Percentiles rank a stretch among this genome's conserved stretches.
Conservation (phyloP, 2,113 vertebrate species). For the Pionites leucogaster region DNA sequence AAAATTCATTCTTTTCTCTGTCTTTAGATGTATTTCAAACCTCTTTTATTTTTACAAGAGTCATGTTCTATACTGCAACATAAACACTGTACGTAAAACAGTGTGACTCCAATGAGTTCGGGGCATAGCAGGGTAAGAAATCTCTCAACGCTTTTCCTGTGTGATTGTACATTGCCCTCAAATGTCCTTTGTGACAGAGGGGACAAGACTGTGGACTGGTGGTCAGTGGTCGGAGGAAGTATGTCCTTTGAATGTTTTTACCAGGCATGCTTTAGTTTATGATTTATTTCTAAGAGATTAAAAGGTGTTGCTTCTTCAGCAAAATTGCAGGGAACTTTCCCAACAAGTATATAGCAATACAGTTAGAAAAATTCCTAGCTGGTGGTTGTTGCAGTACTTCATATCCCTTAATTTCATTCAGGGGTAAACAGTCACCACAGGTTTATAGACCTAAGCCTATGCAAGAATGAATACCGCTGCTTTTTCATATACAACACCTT, state of each 20-base stretch:
- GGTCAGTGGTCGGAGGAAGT: background rate
- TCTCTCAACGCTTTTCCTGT: background rate
- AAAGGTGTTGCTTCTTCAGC: background rate
- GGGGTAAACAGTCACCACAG: background rate
- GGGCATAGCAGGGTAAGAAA: background rate
- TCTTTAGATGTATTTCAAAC: background rate
- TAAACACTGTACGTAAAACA: background rate
- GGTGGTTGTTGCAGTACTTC: background rate
- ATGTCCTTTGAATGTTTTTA: background rate
- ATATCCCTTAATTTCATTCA: background rate
- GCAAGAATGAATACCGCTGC: background rate
- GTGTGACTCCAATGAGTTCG: background rate
- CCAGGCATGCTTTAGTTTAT: background rate
- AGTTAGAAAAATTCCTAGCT: background rate
- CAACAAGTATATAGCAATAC: background rate
- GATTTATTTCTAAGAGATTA: background rate
- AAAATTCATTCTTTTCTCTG: background rate
- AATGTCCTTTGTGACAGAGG: background rate
- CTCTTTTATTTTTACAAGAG: background rate
- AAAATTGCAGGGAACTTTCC: background rate
- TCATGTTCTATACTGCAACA: background rate
- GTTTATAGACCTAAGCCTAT: background rate
- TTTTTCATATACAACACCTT: background rate
- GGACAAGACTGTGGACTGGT: background rate
- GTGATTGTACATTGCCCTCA: background rate